A percentile compares a stretch with the other conserved stretches of the same genome.
These are phyloP conservation scores for Petrocephalus zakoni DNA, from an alignment of 2,113 vertebrate species.

Conservation along the genomic window DNA sequence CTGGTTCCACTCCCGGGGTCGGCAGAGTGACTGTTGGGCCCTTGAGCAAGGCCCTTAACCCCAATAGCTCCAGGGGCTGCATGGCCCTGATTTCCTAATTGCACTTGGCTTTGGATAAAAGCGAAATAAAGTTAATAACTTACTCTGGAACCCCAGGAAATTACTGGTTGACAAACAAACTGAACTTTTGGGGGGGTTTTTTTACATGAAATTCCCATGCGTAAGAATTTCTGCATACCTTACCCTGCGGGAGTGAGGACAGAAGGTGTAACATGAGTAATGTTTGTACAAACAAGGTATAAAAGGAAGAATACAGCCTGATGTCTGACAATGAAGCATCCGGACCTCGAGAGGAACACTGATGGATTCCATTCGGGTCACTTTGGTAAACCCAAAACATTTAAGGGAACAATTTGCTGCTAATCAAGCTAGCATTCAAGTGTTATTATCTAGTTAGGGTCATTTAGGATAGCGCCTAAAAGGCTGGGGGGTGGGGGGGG, in stretches of 20 bases:
- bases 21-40: not conserved
- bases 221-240: not conserved
- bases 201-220: not conserved
- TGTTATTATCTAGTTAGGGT: slow-evolving; percentile 48
- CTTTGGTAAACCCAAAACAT: slow-evolving; percentile 27
- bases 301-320: slow-evolving; percentile 35
- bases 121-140: not conserved
- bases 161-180: not conserved
- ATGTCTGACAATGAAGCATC: slow-evolving; percentile 40
- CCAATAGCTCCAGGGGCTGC: not conserved
- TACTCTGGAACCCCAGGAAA: not conserved
- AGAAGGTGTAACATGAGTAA: slow-evolving; percentile 36
- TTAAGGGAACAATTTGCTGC: slow-evolving; percentile 43
- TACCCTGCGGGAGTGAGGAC: slow-evolving; percentile 23
- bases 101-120: not conserved
- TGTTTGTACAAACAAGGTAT: slow-evolving; percentile 40
- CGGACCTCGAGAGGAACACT: slow-evolving; percentile 38
- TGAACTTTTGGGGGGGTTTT: not conserved
- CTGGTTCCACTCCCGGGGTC: not conserved
- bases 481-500: slow-evolving; percentile 39
- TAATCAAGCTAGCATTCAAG: slow-evolving; percentile 33
- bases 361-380: slow-evolving; percentile 38
- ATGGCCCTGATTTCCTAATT: not conserved
- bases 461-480: slow-evolving; percentile 43
- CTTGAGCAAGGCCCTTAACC: no score